phyloP scores from a whole-genome alignment of 2,797 vertebrate species.

The Crocidura indochinensis region DNA sequence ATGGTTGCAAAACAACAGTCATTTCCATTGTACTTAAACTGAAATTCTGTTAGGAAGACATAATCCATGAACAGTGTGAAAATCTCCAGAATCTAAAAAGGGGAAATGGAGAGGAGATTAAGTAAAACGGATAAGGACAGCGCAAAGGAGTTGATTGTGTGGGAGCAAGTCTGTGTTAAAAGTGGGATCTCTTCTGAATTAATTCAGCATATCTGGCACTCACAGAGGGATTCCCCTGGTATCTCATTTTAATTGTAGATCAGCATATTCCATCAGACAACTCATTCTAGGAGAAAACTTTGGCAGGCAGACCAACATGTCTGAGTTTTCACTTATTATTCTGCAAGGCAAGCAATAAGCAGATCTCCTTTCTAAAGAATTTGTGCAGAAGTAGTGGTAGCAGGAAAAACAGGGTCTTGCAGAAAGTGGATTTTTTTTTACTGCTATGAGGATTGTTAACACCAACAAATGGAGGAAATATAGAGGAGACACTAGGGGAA shows the following conservation, averaged over 20 bases:
- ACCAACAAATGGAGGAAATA: constrained; percentile 77
- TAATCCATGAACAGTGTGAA: not conserved
- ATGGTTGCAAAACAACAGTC: not conserved
- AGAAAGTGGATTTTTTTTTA: constrained; percentile 17
- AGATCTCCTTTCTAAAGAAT: constrained; percentile 54
- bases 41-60: not conserved
- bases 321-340: not conserved
- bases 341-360: constrained; percentile 72
- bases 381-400: not conserved
- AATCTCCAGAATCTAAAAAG: not conserved
- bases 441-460: constrained; percentile 62
- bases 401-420: not conserved
- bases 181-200: constrained; percentile 37
- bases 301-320: constrained; percentile 32
- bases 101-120: not conserved
- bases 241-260: constrained; percentile 45
- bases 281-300: constrained; percentile 59
- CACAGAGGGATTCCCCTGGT: not conserved
- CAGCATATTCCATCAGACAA: not conserved
- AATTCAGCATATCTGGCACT: constrained; percentile 50
- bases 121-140: not conserved
- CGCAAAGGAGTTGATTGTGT: constrained; percentile 31
- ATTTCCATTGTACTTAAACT: not conserved
- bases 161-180: not conserved
- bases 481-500: constrained; percentile 77